Base-by-base conservation (phyloP, 2,888 invertebrate species). In the Halocaridina rubra region DNA sequence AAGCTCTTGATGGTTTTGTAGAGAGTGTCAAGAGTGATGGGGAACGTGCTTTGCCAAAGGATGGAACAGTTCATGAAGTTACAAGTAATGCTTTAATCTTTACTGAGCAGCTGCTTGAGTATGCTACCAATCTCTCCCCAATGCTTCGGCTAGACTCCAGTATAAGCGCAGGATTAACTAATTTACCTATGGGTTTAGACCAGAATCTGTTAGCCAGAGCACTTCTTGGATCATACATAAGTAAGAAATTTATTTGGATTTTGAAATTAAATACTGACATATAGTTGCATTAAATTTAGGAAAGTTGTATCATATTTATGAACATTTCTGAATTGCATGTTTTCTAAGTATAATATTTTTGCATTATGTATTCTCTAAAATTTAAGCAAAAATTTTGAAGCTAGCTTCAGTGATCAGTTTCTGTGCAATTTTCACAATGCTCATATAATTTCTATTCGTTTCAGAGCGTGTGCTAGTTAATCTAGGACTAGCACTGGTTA, bases 11-110 rank as follows among this genome's bases (percentile, higher is more conserved):
- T n/a, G 71, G 80, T 27, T 98, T 98, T 91, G 94, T 97, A 85
- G 98, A 98, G 90, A 96, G 95, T 85, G 94, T 98, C 33, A 93
- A 95, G 87, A 93, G 93, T 29, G 96, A 96, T 90, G 92, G 93
- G 72, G 92, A 92, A 78, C 91, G 92, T 86, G 95, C 95, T 89
- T 94, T 98, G 90, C 98, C 99, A 0, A 96, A 95, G 90, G 99
- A 99, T 92, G 99, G 99, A 85, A 99, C 99, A 0, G 99, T 99
- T 39, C 98, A 98, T 90, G 98, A 99, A 91, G 93, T 98, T 85
- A 98, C 98, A 0, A 85, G 96, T 87, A 98, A 98, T 90, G 97
- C 98, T 67, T 94, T 98, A 89, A 96, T 97, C 90, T 96, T 98
- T 91, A 93, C 97, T 89, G 97, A 97, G 91, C 96, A 97, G 90